A percentile compares a stretch with the other conserved stretches of the same genome.
These are phyloP conservation scores for Hermetia illucens DNA, from an alignment of 1,140 invertebrate genomes.

Conservation along the genomic window DNA sequence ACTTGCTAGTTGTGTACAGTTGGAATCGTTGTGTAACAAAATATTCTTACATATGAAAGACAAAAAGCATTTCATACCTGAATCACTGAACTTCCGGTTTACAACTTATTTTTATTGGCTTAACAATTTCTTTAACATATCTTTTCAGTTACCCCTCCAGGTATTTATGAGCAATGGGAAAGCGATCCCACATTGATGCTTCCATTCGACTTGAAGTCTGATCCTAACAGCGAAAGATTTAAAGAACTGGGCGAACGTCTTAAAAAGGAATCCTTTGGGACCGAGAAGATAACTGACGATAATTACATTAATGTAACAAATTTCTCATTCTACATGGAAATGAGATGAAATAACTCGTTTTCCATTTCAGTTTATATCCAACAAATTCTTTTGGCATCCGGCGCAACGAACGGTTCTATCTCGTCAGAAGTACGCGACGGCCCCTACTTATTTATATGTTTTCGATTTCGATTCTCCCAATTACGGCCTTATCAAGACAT, in stretches of 20 bases:
- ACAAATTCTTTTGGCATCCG: conserved; percentile 30
- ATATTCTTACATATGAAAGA: too few species aligned
- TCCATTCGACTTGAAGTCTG: conserved; percentile 12
- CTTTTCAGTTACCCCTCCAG: conserved; percentile 18
- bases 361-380: conserved; percentile 18
- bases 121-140: too few species aligned
- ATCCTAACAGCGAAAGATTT: too few species aligned
- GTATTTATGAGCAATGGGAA: conserved; percentile 19
- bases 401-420: conserved; percentile 24
- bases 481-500: conserved; percentile 20
- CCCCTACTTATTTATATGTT: conserved; percentile 32
- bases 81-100: too few species aligned
- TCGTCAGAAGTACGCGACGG: conserved; percentile 16
- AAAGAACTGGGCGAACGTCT: too few species aligned
- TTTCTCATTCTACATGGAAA: not conserved
- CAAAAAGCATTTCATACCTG: too few species aligned
- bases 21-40: too few species aligned
- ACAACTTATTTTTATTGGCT: too few species aligned
- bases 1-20: too few species aligned
- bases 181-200: conserved; percentile 18
- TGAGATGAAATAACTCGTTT: too few species aligned
- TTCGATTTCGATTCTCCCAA: conserved; percentile 29
- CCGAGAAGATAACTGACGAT: too few species aligned
- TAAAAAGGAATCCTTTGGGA: conserved; percentile 19
- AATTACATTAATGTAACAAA: not conserved